A percentile compares a stretch with the other conserved stretches of the same genome.
Conservation (phyloP, 2,797 vertebrate species). For the Chiroxiphia lanceolata region DNA sequence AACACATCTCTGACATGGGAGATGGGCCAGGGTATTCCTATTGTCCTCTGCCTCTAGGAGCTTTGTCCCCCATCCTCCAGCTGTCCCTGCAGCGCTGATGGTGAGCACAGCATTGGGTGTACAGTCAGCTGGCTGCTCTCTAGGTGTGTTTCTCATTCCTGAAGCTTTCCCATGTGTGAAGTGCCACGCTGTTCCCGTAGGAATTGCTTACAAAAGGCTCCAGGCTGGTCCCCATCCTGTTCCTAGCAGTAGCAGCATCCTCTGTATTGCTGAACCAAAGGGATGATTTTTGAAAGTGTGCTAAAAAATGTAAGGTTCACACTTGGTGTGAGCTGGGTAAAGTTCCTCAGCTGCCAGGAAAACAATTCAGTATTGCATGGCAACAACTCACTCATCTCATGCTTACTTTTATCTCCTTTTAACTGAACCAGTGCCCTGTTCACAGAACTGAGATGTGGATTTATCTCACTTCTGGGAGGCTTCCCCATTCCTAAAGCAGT, state of each 20-base stretch:
- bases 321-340: neutral
- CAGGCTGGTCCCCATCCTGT: rapidly evolving
- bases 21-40: neutral
- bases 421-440: neutral
- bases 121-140: neutral
- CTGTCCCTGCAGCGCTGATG: neutral
- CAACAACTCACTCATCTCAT: neutral
- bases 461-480: constrained; percentile 10
- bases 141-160: neutral
- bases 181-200: neutral
- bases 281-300: neutral
- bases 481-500: neutral
- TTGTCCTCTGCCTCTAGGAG: rapidly evolving
- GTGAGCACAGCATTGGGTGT: rapidly evolving
- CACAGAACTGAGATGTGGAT: neutral
- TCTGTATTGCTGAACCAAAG: neutral
- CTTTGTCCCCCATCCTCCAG: neutral
- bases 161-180: neutral
- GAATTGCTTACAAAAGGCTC: neutral
- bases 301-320: neutral
- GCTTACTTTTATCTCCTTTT: neutral
- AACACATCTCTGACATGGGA: neutral
- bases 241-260: neutral
- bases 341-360: neutral
- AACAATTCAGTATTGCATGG: neutral